Conservation (phyloP, 1,140 invertebrate species). For the Drosophila willistoni region DNA sequence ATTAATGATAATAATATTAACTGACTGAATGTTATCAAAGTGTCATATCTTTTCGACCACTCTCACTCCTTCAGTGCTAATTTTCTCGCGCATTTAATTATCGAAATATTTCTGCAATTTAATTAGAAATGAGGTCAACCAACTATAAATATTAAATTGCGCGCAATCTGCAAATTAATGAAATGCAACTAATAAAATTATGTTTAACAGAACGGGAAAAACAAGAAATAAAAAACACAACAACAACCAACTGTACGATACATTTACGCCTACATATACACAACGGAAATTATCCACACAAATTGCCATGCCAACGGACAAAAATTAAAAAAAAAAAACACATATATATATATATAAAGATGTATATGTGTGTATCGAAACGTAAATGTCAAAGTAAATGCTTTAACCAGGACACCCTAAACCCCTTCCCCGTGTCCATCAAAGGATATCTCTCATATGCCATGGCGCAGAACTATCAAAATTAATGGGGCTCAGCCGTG, state of each 20-base stretch:
- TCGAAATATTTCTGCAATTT: slow-evolving; percentile 66
- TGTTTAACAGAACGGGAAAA: slow-evolving; percentile 64
- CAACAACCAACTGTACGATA: neutral
- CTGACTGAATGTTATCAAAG: slow-evolving; percentile 4
- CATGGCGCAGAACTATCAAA: slow-evolving; percentile 71
- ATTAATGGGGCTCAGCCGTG: slow-evolving; percentile 66
- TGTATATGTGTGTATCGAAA: neutral
- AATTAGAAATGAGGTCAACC: slow-evolving; percentile 76
- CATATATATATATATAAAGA: no score
- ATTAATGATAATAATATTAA: slow-evolving; percentile 25
- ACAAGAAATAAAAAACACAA: slow-evolving; percentile 27
- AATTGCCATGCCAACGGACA: slow-evolving; percentile 53
- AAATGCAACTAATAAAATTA: slow-evolving; percentile 79
- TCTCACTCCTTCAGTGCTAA: slow-evolving; percentile 20
- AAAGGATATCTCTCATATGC: slow-evolving; percentile 63
- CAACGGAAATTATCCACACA: slow-evolving; percentile 4
- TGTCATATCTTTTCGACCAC: neutral
- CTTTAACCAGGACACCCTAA: slow-evolving; percentile 1
- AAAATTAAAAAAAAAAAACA: neutral
- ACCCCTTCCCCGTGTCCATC: slow-evolving; percentile 50
- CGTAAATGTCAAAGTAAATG: slow-evolving; percentile 56
- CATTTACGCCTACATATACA: neutral
- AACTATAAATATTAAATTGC: slow-evolving; percentile 78
- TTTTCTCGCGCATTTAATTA: slow-evolving; percentile 63
- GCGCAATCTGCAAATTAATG: slow-evolving; percentile 71